Conservation (phyloP, 2,797 vertebrate species). For the Vireo griseus region DNA sequence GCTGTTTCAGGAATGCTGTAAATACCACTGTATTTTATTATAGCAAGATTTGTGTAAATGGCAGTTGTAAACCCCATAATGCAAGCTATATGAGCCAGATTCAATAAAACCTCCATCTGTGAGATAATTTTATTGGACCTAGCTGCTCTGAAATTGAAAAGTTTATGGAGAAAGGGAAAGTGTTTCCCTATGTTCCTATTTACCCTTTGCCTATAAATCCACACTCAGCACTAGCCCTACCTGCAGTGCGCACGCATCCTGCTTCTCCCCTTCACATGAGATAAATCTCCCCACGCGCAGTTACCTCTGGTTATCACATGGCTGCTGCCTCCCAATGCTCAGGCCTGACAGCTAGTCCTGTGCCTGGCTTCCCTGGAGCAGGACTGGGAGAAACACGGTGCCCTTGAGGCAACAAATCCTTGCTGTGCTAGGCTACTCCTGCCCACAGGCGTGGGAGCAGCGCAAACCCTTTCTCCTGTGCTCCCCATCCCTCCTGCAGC, state of each 20-base stretch:
- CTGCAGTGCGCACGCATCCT: background rate
- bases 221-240: background rate
- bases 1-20: slow-evolving; percentile 35
- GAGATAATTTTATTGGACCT: slow-evolving; percentile 44
- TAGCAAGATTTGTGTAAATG: slow-evolving; percentile 40
- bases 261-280: background rate
- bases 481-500: background rate
- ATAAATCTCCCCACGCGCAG: background rate
- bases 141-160: slow-evolving; percentile 48
- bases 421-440: background rate
- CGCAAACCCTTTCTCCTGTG: background rate
- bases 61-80: slow-evolving; percentile 35
- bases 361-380: background rate
- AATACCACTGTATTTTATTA: slow-evolving; percentile 57
- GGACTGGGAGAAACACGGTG: rapidly evolving
- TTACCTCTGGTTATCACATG: background rate
- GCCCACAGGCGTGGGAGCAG: background rate
- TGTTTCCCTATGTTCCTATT: slow-evolving; percentile 19
- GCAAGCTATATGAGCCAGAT: slow-evolving; percentile 41
- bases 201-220: slow-evolving; percentile 26
- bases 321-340: background rate
- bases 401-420: background rate
- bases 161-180: slow-evolving; percentile 44
- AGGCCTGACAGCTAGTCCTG: background rate
- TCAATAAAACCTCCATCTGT: slow-evolving; percentile 41